phyloP scores from a whole-genome alignment of 2,113 vertebrate species.

The Sceloporus undulatus region DNA sequence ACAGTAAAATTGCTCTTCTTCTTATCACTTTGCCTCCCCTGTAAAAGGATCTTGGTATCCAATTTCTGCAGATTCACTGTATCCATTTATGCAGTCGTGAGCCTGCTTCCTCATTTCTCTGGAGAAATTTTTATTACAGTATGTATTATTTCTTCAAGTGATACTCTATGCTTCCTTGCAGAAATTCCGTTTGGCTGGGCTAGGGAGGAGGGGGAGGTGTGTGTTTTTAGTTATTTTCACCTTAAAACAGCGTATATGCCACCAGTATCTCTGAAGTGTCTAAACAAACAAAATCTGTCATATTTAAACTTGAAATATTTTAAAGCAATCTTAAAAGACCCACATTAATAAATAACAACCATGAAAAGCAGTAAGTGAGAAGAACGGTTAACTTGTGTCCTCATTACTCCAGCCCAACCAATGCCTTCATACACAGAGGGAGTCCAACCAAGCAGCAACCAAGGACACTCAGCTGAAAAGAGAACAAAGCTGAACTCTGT shows the following conservation, averaged over 20 bases:
- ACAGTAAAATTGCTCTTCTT: conserved; percentile 9
- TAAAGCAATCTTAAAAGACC: neutral
- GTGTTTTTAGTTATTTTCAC: neutral
- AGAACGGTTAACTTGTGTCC: neutral
- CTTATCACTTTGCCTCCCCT: conserved; percentile 24
- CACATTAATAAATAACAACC: neutral
- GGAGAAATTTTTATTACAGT: neutral
- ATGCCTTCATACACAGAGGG: neutral
- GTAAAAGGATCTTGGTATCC: neutral
- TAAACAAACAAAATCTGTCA: neutral
- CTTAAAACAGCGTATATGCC: neutral
- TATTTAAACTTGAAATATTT: neutral
- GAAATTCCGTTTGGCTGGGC: neutral
- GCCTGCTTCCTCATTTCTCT: neutral
- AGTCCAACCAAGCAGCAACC: no score
- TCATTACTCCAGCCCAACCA: conserved; percentile 1
- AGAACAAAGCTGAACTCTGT: no score
- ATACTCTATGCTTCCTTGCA: no score
- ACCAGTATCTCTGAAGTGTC: neutral
- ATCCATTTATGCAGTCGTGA: neutral
- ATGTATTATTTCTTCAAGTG: no score
- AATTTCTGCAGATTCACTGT: neutral
- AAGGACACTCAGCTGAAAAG: no score
- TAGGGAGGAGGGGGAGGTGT: neutral
- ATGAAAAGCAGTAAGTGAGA: neutral